Evolutionary conservation across 2,888 invertebrate genomes (phyloP).

Genomic region (Hydrotaea diabolus): DNA sequence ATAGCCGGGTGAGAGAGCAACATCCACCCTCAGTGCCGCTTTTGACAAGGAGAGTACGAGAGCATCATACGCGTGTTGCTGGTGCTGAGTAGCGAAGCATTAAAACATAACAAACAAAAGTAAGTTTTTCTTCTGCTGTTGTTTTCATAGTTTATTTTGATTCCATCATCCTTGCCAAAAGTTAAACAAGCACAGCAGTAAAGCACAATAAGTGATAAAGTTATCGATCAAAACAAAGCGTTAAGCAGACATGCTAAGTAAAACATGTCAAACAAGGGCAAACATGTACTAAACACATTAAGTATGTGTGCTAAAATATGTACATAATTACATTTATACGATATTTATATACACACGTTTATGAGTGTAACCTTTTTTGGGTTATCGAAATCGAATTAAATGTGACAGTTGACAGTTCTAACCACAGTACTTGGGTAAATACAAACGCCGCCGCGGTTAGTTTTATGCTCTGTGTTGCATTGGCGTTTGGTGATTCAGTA

Average conservation of each 20-base stretch:
- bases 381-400: too few species aligned
- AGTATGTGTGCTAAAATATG: neutral
- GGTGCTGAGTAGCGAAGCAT: too few species aligned
- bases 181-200: neutral
- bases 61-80: neutral
- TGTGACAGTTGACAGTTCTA: too few species aligned
- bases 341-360: too few species aligned
- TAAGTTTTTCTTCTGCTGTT: constrained; percentile 49
- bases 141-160: constrained; percentile 59
- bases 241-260: too few species aligned
- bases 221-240: constrained; percentile 49
- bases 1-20: constrained; percentile 3
- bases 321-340: too few species aligned
- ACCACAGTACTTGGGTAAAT: too few species aligned
- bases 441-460: too few species aligned
- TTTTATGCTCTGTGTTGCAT: too few species aligned
- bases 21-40: neutral
- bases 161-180: constrained; percentile 46
- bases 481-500: too few species aligned
- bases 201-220: constrained; percentile 28
- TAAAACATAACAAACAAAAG: constrained; percentile 42
- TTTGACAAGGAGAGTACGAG: neutral
- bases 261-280: neutral
- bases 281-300: neutral
- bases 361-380: too few species aligned